Evolutionary conservation across 1,140 invertebrate genomes (phyloP).

Genomic region (Drosophila kepulauana): DNA sequence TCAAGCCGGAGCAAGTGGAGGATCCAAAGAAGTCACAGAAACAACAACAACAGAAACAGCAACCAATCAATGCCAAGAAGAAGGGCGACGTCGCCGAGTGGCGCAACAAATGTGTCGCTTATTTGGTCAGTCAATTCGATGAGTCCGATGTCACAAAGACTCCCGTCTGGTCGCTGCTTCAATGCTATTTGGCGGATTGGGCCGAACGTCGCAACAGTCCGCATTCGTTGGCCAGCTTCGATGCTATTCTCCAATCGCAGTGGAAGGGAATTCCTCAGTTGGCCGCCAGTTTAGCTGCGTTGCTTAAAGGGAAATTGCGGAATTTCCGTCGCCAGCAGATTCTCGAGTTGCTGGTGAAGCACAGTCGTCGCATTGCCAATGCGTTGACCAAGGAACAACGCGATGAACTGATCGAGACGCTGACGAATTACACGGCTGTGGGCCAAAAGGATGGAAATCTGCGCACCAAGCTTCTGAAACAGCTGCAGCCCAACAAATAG

Average conservation of each 20-base stretch:
- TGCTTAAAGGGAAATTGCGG: slow-evolving; percentile 30
- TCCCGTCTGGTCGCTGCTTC: slow-evolving; percentile 39
- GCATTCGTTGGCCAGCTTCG: slow-evolving; percentile 46
- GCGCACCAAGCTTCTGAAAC: slow-evolving; percentile 43
- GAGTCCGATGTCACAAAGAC: slow-evolving; percentile 3
- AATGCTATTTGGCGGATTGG: slow-evolving; percentile 38
- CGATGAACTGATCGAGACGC: not conserved
- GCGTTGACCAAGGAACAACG: not conserved
- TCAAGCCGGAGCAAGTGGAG: slow-evolving; percentile 12
- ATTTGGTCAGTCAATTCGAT: slow-evolving; percentile 45
- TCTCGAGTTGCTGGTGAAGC: slow-evolving; percentile 35
- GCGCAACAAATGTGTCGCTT: slow-evolving; percentile 58
- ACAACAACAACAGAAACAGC: not conserved
- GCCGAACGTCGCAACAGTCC: slow-evolving; percentile 29
- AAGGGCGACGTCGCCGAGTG: slow-evolving; percentile 24
- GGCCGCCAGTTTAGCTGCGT: slow-evolving; percentile 9
- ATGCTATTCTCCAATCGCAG: slow-evolving; percentile 31
- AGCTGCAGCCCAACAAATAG: slow-evolving; percentile 10
- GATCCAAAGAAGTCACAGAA: not conserved
- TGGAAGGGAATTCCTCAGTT: slow-evolving; percentile 50
- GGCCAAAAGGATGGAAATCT: slow-evolving; percentile 33
- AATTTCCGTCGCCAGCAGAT: slow-evolving; percentile 49
- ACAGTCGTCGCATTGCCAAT: slow-evolving; percentile 9
- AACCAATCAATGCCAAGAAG: slow-evolving; percentile 10
- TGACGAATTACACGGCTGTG: not conserved